Base-by-base conservation (phyloP, 2,113 vertebrate genomes). In the Cavia aperea region DNA sequence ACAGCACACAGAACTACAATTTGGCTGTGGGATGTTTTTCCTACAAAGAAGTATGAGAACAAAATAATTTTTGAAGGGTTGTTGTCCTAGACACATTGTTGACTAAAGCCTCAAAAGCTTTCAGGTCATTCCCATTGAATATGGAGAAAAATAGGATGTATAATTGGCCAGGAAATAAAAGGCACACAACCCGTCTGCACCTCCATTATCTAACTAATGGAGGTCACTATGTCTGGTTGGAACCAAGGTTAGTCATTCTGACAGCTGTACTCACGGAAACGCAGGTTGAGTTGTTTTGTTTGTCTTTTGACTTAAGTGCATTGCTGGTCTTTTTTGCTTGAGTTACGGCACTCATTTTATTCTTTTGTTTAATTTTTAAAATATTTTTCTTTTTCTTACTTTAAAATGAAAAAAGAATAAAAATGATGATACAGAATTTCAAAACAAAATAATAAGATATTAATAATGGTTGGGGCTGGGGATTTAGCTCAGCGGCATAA, bases 91-190 rank as follows among this genome's bases (percentile, higher is more conserved):
- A 78, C 15, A 73, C 39, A 29, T 87, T 79, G 87, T 62, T 88
- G 81, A 51, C 60, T 73, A 31, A 36, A 66, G 29, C 68, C 68
- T 90, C 87, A 51, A 43, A 94, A 73, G 89, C 81, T 88, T 94
- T 94, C 58, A 85, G 91, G 84, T 86, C 91, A 83, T 73, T 90
- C 88, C 83, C 72, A 3, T 15, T 86, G 49, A 73, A 56, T 72
- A 65, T 29, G 66, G 94, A 90, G 68, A 68, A 68, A 94, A 94
- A 79, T 18, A 65, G 62, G n/a, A 49, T 70, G 51, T 83, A 16
- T 92, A 94, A 95, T 85, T 90, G 84, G 3, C 75, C 89, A 93
- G 89, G 46, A 95, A 86, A 94, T 95, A 78, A 95, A 79, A 93
- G 65, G 63, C 15, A 4, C 39, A n/a, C 0, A 0, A 66, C 62